These are phyloP conservation scores for Rhyacichthys aspro DNA, from an alignment of 2,797 vertebrate species.

Conservation along the genomic window DNA sequence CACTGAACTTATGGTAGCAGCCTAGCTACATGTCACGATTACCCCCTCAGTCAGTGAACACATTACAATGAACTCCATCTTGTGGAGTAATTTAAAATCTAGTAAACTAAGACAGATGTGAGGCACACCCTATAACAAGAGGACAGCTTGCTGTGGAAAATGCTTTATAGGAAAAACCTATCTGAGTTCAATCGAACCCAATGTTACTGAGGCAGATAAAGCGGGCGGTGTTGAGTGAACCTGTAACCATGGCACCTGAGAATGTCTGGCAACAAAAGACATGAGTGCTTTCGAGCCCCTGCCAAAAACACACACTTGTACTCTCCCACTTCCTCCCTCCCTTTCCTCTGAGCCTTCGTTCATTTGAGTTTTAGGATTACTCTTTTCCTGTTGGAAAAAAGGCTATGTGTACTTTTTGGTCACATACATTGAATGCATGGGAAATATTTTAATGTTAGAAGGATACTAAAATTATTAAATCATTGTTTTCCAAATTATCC, in stretches of 20 bases:
- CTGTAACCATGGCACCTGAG: slow-evolving; percentile 78
- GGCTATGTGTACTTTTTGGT: too few relatives aligned
- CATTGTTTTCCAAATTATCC: too few relatives aligned
- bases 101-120: slow-evolving; percentile 4
- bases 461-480: too few relatives aligned
- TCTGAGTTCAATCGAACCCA: slow-evolving; percentile 4
- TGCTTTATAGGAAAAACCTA: not conserved
- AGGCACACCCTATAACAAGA: not conserved
- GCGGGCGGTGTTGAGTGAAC: slow-evolving; percentile 46
- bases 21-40: too few relatives aligned
- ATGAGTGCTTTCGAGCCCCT: slow-evolving; percentile 45
- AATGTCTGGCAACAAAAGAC: slow-evolving; percentile 80
- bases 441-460: too few relatives aligned
- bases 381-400: too few relatives aligned
- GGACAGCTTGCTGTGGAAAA: not conserved
- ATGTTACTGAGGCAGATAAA: slow-evolving; percentile 50
- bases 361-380: slow-evolving; percentile 44
- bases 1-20: too few relatives aligned
- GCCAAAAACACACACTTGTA: slow-evolving; percentile 57
- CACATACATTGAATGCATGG: too few relatives aligned
- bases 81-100: not conserved
- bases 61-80: too few relatives aligned
- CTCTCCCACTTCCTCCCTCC: slow-evolving; percentile 49
- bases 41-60: too few relatives aligned
- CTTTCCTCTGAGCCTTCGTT: slow-evolving; percentile 54